Evolutionary conservation across 2,888 invertebrate genomes (phyloP).

Genomic region (Drosophila prostipennis): DNA sequence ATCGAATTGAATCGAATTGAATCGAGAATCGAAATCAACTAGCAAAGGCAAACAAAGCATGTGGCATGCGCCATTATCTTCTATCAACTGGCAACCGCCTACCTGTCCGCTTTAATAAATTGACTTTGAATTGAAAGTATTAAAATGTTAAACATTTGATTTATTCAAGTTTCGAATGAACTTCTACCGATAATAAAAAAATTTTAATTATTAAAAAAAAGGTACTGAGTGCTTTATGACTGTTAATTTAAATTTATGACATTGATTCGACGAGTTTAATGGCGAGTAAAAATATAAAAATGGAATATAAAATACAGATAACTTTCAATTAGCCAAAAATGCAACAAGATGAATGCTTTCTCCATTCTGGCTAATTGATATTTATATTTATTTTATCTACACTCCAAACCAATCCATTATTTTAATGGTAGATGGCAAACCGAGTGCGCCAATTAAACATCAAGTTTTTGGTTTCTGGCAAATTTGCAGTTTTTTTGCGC

Average conservation of each 20-base stretch:
- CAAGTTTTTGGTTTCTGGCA: constrained; percentile 1
- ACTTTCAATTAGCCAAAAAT: neutral
- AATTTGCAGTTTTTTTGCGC: constrained; percentile 10
- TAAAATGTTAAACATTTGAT: too few relatives aligned
- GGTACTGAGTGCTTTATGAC: neutral
- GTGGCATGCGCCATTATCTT: constrained; percentile 41
- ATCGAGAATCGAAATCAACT: constrained; percentile 36
- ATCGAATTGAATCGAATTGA: constrained; percentile 17
- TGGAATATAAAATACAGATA: neutral
- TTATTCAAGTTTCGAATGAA: too few relatives aligned
- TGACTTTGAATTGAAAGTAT: constrained; percentile 6
- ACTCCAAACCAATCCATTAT: neutral
- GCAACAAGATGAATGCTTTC: too few relatives aligned
- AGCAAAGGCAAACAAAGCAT: constrained; percentile 37
- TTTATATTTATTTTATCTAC: neutral
- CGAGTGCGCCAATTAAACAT: neutral
- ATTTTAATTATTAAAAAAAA: too few relatives aligned
- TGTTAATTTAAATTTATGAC: neutral
- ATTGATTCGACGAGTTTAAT: neutral
- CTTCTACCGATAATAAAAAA: too few relatives aligned
- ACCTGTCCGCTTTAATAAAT: constrained; percentile 19
- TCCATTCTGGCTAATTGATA: neutral
- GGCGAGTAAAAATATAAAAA: neutral
- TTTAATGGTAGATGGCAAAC: neutral
- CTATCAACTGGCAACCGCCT: constrained; percentile 35